Percentiles rank a stretch among this genome's conserved stretches.
phyloP scores from a whole-genome alignment of 2,888 invertebrate species.

The Polymixis flavicincta region DNA sequence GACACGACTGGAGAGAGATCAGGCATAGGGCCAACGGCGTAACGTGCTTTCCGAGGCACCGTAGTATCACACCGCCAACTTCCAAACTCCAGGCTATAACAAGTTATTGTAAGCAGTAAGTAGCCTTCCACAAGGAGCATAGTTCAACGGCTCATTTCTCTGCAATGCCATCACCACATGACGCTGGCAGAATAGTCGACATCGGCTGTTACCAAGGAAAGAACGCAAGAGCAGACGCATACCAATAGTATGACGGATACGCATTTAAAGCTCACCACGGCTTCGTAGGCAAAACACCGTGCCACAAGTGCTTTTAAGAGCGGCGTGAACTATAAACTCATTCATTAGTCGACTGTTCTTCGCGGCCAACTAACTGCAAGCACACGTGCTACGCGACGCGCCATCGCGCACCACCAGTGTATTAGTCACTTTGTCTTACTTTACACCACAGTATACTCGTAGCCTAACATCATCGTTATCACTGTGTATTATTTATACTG shows the following conservation, averaged over 20 bases:
- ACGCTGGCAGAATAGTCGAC: neutral
- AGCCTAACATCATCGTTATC: constrained; percentile 44
- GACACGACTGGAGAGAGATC: no score
- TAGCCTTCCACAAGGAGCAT: no score
- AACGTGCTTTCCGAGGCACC: no score
- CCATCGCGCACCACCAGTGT: no score
- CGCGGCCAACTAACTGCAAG: no score
- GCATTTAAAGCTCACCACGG: neutral
- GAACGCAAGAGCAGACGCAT: neutral
- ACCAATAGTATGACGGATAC: neutral
- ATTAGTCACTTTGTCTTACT: neutral
- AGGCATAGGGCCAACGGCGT: no score
- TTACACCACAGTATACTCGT: constrained; percentile 14
- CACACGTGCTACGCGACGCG: neutral
- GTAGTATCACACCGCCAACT: no score
- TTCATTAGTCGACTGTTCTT: neutral
- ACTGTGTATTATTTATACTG: constrained; percentile 14
- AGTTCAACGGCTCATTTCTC: neutral
- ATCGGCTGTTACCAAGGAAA: neutral
- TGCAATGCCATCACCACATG: neutral
- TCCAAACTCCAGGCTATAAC: no score
- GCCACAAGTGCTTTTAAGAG: neutral
- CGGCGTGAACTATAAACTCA: neutral
- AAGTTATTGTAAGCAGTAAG: no score
- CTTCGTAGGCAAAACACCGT: neutral